Evolutionary conservation across 2,113 vertebrate species (phyloP), one percentile per base, ranked within the genome.

Genomic region (Megatriorchis doriae): DNA sequence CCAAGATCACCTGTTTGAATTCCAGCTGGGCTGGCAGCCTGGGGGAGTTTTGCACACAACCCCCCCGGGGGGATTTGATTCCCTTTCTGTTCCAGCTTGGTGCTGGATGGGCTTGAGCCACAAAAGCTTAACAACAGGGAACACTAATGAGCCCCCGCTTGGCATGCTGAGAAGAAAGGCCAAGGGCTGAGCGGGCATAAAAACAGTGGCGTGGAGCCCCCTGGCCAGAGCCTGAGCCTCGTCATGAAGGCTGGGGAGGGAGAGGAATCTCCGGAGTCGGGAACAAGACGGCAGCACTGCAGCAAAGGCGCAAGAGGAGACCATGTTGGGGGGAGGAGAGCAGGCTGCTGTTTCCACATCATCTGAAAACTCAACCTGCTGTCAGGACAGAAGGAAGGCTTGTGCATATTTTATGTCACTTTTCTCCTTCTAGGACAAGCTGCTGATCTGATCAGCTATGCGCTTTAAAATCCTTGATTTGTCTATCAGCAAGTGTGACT

Each of bases 321-420:
- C 94, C 94, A 93, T 92, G 94, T 85, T 96, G 58, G 72, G 93
- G 80, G 94, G 83, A 96, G 94, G 96, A 84, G 74, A 95, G 88
- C 94, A 96, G 91, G 85, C 95, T 97, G 96, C 93, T 97, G 95
- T 92, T 97, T 88, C 93, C 81, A 90, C 96, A 92, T 97, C 95
- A 81, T 97, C 95, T 95, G 94, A 93, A 86, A 95, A 93, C 91
- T 97, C 94, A 93, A 79, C 96, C 91, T 95, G 91, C 94, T 97
- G 94, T 94, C 95, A 97, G 94, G 94, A 96, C 96, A 96, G 95
- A 94, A 96, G 96, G 96, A 71, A 97, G 74, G 90, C 88, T 92
- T 92, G 91, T 90, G 90, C 74, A 95, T 93, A 95, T 97, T 96
- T 96, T 93, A 90, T 97, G 80, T 68, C 94, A 90, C 90, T 96